Evolutionary conservation across 1,140 invertebrate genomes (phyloP), one percentile per base, ranked within the genome.

Genomic region (Liolophura sinensis): DNA sequence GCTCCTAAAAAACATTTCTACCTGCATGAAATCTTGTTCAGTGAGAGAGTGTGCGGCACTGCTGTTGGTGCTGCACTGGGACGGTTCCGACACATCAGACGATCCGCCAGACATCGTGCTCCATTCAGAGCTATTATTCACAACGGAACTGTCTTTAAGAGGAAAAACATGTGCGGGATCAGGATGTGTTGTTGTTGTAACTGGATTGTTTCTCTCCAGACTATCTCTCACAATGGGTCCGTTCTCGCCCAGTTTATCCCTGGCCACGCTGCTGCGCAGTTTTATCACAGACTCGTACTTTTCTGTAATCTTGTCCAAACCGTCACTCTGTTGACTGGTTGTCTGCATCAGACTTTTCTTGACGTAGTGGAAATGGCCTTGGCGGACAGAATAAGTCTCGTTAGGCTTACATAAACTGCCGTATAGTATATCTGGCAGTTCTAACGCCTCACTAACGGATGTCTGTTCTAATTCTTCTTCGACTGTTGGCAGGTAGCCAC

Each of bases 1-100:
- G 51, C 92, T 92, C 40, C 88, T 87, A 74, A 92, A 93, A 76
- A 93, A 93, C 52, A 90, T 89, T 81, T 94, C 92, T 62, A 93
- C 88, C 81, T 93, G 91, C 22, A 88, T 85, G 14, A 91, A 85
- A 74, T 94, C 92, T 61, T 88, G 83, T 52, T 92, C 91, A 1
- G 88, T 89, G 16, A 93, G 71, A 11, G 74, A 75, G 60, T 76
- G 80, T 1, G 64, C 62, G 70, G 27, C 64, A 50, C 16, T 50
- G 51, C 11, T 60, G 58, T n/a, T 69, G 57, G 50, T 61, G 47
- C 31, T 63, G 59, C 50, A 65, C 50, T 61, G 52, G 62, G 67
- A 60, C 63, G 56, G 56, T 47, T 68, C 64, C 61, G 76, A 71
- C 46, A 74, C 62, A 47, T 75, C 67, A 40, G 71, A 70, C 24